These are phyloP conservation scores for Gymnoscelis rufifasciata DNA, from an alignment of 2,888 invertebrate genomes.

Conservation along the genomic window DNA sequence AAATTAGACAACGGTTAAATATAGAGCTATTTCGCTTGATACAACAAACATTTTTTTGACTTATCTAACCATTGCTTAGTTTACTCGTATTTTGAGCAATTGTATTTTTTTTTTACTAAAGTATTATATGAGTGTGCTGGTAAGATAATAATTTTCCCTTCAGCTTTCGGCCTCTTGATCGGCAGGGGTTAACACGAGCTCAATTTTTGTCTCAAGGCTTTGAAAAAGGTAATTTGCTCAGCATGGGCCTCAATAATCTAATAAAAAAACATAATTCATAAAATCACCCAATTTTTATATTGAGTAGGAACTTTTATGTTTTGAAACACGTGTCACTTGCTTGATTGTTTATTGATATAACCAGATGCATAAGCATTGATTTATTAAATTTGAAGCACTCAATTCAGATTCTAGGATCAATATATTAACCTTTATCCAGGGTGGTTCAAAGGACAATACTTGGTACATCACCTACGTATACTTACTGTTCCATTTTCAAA, in stretches of 20 bases:
- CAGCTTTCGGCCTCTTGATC: background rate
- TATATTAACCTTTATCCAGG: background rate
- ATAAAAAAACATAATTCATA: background rate
- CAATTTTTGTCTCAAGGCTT: conserved; percentile 38
- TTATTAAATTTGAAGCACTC: too few species aligned
- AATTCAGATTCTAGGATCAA: too few species aligned
- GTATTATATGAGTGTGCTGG: too few species aligned
- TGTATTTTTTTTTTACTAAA: too few species aligned
- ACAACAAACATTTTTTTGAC: too few species aligned
- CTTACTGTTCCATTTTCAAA: background rate
- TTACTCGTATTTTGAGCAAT: background rate
- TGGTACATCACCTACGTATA: too few species aligned
- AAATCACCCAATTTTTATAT: background rate
- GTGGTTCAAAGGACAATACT: too few species aligned
- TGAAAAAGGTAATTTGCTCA: conserved; percentile 31
- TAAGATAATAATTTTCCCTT: too few species aligned
- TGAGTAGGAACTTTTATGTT: conserved; percentile 2
- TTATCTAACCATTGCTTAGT: background rate
- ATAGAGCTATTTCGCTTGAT: too few species aligned
- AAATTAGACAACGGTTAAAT: too few species aligned
- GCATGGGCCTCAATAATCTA: conserved; percentile 28
- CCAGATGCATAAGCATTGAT: background rate
- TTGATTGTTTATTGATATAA: background rate
- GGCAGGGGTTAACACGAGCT: conserved; percentile 16
- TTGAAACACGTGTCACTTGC: conserved; percentile 22